Evolutionary conservation across 2,797 vertebrate species (phyloP).

Genomic region (Meriones psammophilus): DNA sequence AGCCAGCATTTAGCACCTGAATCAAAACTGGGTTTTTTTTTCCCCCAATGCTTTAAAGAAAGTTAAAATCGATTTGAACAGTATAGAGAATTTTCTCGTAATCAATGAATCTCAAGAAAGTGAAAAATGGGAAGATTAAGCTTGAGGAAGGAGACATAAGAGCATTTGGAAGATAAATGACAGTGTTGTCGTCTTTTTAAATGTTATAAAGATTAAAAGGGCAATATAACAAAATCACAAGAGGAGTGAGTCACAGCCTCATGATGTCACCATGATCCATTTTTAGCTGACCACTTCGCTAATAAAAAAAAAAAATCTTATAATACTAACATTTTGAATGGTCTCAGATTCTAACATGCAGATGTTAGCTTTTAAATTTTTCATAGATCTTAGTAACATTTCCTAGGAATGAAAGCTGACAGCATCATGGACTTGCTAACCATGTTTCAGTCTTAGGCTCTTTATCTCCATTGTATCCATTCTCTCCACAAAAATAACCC

Average conservation of each 20-base stretch:
- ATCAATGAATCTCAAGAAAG: constrained; percentile 11
- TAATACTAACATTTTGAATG: constrained; percentile 6
- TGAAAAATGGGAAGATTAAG: constrained; percentile 47
- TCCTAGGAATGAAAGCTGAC: constrained; percentile 28
- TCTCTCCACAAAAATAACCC: constrained; percentile 30
- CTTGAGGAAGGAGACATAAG: constrained; percentile 20
- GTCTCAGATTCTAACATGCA: constrained; percentile 39
- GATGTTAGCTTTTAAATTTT: constrained; percentile 17
- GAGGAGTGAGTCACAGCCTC: constrained; percentile 53
- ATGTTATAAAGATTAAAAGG: constrained; percentile 43
- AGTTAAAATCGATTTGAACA: constrained; percentile 23
- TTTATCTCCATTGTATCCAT: neutral
- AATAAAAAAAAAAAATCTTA: constrained; percentile 8
- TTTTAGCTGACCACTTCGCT: constrained; percentile 54
- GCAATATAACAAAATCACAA: constrained; percentile 39
- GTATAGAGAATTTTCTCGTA: neutral
- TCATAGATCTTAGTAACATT: constrained; percentile 39
- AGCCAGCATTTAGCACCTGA: neutral
- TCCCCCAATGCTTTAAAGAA: neutral
- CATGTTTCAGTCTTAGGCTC: neutral
- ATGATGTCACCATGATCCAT: neutral
- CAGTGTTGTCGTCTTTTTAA: neutral
- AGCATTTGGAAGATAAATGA: constrained; percentile 13
- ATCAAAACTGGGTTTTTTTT: neutral
- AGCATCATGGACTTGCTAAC: neutral